These are phyloP conservation scores for Nycteola revayana DNA, from an alignment of 2,888 invertebrate genomes.

Conservation along the genomic window DNA sequence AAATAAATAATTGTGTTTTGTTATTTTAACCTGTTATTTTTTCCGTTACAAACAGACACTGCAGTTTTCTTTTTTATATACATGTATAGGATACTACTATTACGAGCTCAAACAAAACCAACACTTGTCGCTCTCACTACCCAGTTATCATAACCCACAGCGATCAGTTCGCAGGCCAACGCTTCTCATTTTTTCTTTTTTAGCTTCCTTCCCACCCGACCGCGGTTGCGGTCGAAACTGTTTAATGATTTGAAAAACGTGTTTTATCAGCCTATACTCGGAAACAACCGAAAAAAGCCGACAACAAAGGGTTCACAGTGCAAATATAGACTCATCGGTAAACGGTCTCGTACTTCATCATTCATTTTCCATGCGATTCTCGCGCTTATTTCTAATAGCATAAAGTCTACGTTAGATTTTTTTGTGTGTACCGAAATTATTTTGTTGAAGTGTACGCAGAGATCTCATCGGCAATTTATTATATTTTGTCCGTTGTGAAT, in stretches of 20 bases:
- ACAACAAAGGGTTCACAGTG: slow-evolving; percentile 76
- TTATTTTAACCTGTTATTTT: no score
- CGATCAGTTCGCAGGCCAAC: slow-evolving; percentile 58
- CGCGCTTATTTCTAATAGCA: slow-evolving; percentile 30
- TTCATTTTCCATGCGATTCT: slow-evolving; percentile 34
- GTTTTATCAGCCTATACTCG: slow-evolving; percentile 81
- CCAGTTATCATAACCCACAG: slow-evolving; percentile 60
- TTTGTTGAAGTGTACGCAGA: slow-evolving; percentile 65
- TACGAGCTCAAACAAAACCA: no score
- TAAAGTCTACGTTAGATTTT: slow-evolving; percentile 29
- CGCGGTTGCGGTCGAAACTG: slow-evolving; percentile 76
- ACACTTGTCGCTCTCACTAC: slow-evolving; percentile 33
- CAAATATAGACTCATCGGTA: slow-evolving; percentile 73
- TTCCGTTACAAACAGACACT: no score
- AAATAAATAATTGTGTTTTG: no score
- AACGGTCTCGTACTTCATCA: slow-evolving; percentile 18
- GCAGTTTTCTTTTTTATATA: no score
- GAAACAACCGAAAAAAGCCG: slow-evolving; percentile 80
- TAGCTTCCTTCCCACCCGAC: slow-evolving; percentile 46
- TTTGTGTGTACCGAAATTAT: slow-evolving; percentile 18
- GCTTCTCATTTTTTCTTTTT: slow-evolving; percentile 60
- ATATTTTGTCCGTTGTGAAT: slow-evolving; percentile 80
- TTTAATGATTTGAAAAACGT: slow-evolving; percentile 83
- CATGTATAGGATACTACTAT: no score
- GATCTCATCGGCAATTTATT: slow-evolving; percentile 82